Base-by-base conservation (phyloP, 2,113 vertebrate genomes). In the Hippocampus barbouri region DNA sequence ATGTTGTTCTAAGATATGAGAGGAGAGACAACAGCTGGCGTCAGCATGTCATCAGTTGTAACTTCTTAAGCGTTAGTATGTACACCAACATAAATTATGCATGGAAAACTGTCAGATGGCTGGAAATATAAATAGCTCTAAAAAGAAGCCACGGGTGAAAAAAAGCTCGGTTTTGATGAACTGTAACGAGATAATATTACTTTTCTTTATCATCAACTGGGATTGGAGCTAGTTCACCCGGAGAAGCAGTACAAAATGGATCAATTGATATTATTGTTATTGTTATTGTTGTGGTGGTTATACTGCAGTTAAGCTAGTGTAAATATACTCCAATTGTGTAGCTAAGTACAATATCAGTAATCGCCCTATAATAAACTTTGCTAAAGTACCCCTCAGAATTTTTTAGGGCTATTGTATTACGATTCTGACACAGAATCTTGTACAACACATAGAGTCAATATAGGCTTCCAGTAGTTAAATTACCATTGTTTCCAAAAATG, bases 1-100 rank as follows among this genome's bases (percentile, higher is more conserved):
- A 88, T 87, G 79, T 90, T 88, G 76, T 86, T 74, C 81, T 65
- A 83, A 87, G 88, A 79, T 84, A 82, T 82, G 69, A 82, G 71
- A 70, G 78, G 76, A 74, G 64, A 63, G 76, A 71, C 68, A 72
- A 75, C 69, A 68, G 72, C 59, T 64, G 85, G 69, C 73, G 75
- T 74, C 70, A 60, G 20, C 49, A 10, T 56, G 40, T 66, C 54
- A 84, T 82, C 54, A 78, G 70, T 79, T 59, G 62, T 75, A 25
- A 45, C 16, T 57, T 56, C 27, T 65, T 14, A 34, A 60, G 56
- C 27, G 49, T 18, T 45, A 9, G 34, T 57, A 57, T 25, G n/a
- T 57, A 21, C 10, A 45, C 56, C 45, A 10, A 9, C 40, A 63
- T 66, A 8, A 21, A 41, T 1, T 9, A 20, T 15, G 5, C 12